phyloP scores from a whole-genome alignment of 1,140 invertebrate genomes.

The Drosophila carrolli region DNA sequence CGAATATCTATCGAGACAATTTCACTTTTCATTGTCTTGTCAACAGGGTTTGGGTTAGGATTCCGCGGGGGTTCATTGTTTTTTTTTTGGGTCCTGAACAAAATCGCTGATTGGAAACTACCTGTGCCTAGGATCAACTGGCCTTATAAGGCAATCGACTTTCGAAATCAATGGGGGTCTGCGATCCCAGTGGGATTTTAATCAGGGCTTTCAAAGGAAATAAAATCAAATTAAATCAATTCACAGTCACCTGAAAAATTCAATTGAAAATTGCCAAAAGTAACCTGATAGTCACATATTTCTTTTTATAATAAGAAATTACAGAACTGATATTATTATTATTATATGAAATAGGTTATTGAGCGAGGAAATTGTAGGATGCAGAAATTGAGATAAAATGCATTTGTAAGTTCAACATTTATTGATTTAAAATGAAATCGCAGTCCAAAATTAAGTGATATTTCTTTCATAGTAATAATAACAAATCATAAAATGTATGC shows the following conservation, averaged over 20 bases:
- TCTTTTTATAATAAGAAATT: too few relatives aligned
- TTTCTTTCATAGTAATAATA: neutral
- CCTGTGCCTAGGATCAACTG: slow-evolving; percentile 8
- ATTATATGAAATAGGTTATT: too few relatives aligned
- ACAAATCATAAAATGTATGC: neutral
- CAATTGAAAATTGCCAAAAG: too few relatives aligned
- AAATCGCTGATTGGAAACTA: slow-evolving; percentile 13
- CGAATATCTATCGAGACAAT: slow-evolving; percentile 67
- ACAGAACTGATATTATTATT: too few relatives aligned
- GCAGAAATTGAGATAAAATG: too few relatives aligned
- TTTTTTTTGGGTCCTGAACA: slow-evolving; percentile 7
- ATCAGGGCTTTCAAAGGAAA: too few relatives aligned
- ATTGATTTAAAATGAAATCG: neutral
- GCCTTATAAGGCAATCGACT: slow-evolving; percentile 26
- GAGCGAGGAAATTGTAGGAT: too few relatives aligned
- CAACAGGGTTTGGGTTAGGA: slow-evolving; percentile 11
- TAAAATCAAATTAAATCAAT: too few relatives aligned
- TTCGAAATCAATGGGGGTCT: slow-evolving; percentile 11
- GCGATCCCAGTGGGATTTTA: neutral
- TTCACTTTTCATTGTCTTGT: slow-evolving; percentile 75
- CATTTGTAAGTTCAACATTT: neutral
- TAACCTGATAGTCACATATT: too few relatives aligned
- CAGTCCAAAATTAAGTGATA: neutral
- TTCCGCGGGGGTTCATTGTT: neutral
- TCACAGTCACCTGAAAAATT: too few relatives aligned